phyloP scores from a whole-genome alignment of 2,888 invertebrate genomes.

The Coleophora flavipennella region DNA sequence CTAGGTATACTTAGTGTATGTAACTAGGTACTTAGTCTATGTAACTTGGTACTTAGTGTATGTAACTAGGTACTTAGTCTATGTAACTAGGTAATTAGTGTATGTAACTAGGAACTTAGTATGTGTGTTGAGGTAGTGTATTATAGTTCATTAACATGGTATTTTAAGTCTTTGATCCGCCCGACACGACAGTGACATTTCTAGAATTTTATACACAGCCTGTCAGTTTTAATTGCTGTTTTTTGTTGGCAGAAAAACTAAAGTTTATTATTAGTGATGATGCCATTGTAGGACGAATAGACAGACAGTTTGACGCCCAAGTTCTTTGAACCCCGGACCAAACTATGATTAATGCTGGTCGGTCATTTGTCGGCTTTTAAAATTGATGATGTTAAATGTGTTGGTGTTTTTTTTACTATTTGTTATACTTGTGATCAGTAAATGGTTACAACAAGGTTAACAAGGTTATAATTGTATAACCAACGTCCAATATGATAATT shows the following conservation, averaged over 20 bases:
- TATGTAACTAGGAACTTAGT: too few species aligned
- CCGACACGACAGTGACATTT: slow-evolving; percentile 11
- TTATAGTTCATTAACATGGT: slow-evolving; percentile 27
- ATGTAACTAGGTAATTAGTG: too few species aligned
- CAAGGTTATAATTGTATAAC: too few species aligned
- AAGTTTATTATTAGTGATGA: slow-evolving; percentile 20
- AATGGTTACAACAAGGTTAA: too few species aligned
- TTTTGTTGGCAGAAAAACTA: slow-evolving; percentile 28
- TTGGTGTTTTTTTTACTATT: too few species aligned
- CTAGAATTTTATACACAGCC: not conserved
- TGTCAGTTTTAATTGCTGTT: slow-evolving; percentile 33
- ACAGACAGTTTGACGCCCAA: slow-evolving; percentile 33
- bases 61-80: too few species aligned
- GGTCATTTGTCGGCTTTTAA: slow-evolving; percentile 12
- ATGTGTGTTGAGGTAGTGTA: too few species aligned
- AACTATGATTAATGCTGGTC: slow-evolving; percentile 23
- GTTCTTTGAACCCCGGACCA: slow-evolving; percentile 22
- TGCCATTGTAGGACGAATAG: slow-evolving; percentile 5
- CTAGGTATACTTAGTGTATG: too few species aligned
- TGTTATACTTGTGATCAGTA: too few species aligned
- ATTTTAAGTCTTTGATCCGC: slow-evolving; percentile 23
- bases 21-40: too few species aligned
- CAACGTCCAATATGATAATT: too few species aligned
- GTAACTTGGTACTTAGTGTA: too few species aligned
- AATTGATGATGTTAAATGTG: not conserved